Evolutionary conservation across 2,113 vertebrate genomes (phyloP).

Genomic region (Peucedramus taeniatus): DNA sequence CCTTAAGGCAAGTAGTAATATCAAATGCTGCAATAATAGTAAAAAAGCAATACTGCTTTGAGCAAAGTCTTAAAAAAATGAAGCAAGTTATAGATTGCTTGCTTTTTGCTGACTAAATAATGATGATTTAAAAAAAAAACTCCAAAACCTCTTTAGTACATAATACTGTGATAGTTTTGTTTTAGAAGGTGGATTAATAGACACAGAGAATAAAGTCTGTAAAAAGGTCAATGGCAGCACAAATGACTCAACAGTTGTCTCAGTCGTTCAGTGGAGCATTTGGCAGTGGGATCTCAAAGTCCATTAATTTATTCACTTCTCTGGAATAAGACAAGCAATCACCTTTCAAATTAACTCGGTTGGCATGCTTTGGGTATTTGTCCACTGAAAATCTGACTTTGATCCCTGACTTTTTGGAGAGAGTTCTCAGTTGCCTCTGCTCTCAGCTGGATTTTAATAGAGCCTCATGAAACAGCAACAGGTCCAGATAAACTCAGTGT

Average conservation of each 20-base stretch:
- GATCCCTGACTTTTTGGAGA: neutral
- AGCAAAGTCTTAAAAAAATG: neutral
- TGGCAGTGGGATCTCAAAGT: neutral
- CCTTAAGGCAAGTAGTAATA: conserved; percentile 23
- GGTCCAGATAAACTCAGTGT: neutral
- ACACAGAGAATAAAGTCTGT: neutral
- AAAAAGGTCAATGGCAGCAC: neutral
- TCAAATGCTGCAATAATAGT: conserved; percentile 10
- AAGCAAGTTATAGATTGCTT: neutral
- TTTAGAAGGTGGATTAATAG: conserved; percentile 8
- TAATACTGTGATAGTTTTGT: neutral
- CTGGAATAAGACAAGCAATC: neutral
- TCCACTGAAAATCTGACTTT: neutral
- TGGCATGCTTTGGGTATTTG: neutral
- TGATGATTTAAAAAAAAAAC: neutral
- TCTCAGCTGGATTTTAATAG: conserved; percentile 19
- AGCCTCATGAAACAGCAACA: neutral
- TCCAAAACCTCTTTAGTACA: neutral
- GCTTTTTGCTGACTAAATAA: neutral
- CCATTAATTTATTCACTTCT: neutral
- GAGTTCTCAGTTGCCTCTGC: neutral
- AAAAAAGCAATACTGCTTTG: neutral
- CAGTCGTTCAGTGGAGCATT: neutral
- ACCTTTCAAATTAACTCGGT: neutral
- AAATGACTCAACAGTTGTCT: neutral